A percentile compares a stretch with the other conserved stretches of the same genome.
phyloP scores from a whole-genome alignment of 2,888 invertebrate genomes.

The Biston betularia region DNA sequence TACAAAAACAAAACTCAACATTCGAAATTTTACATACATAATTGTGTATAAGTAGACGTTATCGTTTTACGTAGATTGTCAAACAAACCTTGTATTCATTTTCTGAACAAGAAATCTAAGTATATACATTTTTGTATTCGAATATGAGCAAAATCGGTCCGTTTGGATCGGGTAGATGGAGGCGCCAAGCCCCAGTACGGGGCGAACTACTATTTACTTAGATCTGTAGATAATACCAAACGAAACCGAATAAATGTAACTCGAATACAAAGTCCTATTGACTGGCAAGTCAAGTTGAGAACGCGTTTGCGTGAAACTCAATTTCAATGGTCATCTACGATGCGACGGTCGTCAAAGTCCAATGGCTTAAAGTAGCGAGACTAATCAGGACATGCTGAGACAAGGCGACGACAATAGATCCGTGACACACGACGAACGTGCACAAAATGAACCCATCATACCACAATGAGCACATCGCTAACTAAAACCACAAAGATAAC shows the following conservation, averaged over 20 bases:
- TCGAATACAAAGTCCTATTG: not conserved
- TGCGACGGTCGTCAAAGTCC: not conserved
- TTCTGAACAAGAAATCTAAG: too few relatives aligned
- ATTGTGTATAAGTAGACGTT: too few relatives aligned
- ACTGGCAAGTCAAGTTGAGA: not conserved
- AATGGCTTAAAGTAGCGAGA: conserved; percentile 15
- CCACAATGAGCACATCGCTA: conserved; percentile 12
- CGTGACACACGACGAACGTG: conserved; percentile 13
- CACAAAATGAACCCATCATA: conserved; percentile 4
- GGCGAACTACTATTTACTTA: not conserved
- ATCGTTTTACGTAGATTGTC: too few relatives aligned
- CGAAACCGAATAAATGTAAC: not conserved
- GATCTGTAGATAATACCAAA: not conserved
- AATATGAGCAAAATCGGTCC: not conserved
- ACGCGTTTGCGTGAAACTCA: not conserved
- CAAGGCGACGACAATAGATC: conserved; percentile 18
- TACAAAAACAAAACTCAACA: too few relatives aligned
- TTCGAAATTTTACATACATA: too few relatives aligned
- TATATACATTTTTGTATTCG: too few relatives aligned
- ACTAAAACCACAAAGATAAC: conserved; percentile 3
- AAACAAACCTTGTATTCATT: too few relatives aligned
- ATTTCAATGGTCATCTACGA: not conserved
- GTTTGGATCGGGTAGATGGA: not conserved
- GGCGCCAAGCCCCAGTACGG: too few relatives aligned
- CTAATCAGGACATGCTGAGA: conserved; percentile 19